Evolutionary conservation across 2,113 vertebrate species (phyloP).

Genomic region (Eupsittula cactorum): DNA sequence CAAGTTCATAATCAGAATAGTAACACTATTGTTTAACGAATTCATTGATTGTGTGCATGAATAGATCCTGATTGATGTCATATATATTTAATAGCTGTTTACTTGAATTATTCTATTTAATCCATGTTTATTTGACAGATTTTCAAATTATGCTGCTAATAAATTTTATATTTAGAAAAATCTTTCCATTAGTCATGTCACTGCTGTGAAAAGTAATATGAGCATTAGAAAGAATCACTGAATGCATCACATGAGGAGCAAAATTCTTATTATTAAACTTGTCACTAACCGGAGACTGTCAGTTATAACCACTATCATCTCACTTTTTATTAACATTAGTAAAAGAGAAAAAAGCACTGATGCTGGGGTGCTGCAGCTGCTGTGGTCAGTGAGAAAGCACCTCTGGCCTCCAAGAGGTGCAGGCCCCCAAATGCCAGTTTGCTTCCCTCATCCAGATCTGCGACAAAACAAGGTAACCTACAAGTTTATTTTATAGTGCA

Average conservation of each 20-base stretch:
- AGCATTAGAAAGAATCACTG: background rate
- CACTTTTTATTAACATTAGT: background rate
- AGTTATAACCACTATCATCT: background rate
- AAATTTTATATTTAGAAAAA: background rate
- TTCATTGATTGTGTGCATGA: background rate
- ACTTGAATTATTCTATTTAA: background rate
- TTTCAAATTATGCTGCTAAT: background rate
- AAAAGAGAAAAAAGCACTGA: background rate
- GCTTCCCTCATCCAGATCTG: background rate
- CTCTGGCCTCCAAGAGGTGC: fast-evolving
- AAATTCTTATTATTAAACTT: background rate
- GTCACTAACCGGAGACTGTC: background rate
- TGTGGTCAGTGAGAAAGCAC: background rate
- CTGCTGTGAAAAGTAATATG: background rate
- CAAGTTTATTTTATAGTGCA: background rate
- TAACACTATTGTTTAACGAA: background rate
- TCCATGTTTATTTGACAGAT: background rate
- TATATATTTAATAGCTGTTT: background rate
- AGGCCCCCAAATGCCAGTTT: background rate
- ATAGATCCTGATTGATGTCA: background rate
- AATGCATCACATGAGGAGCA: background rate
- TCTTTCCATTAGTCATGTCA: background rate
- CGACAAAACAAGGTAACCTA: background rate
- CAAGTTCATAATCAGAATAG: background rate
- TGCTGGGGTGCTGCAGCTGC: background rate